Evolutionary conservation across 2,797 vertebrate species (phyloP).

Genomic region (Hipposideros larvatus): DNA sequence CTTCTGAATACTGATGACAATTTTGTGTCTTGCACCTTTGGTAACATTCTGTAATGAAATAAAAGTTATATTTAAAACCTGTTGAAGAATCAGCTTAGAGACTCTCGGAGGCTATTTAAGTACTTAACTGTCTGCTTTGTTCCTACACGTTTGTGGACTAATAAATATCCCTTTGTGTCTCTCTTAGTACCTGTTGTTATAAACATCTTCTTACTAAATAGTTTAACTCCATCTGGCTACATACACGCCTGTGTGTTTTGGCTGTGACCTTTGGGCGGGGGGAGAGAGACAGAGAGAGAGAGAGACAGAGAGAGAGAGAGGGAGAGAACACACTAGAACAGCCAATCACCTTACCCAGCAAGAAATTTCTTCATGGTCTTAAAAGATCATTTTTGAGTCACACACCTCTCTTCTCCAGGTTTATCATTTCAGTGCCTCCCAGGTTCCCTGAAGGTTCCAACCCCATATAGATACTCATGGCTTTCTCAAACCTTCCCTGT

Average conservation of each 20-base stretch:
- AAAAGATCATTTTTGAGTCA: slow-evolving; percentile 19
- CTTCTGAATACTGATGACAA: slow-evolving; percentile 99
- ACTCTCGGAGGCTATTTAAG: neutral
- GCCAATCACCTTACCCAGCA: neutral
- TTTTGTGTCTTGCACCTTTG: slow-evolving; percentile 99
- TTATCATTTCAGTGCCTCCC: neutral
- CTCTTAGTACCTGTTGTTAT: neutral
- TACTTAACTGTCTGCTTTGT: neutral
- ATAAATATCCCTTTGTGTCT: neutral
- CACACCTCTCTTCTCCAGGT: neutral
- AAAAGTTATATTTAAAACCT: neutral
- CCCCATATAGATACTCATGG: neutral
- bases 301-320: too few relatives aligned
- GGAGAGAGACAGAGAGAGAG: neutral
- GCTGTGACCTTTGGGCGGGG: neutral
- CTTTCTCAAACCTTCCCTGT: neutral
- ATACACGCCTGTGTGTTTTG: neutral
- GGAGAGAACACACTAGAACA: neutral
- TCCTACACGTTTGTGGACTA: neutral
- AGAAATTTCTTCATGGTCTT: slow-evolving; percentile 40
- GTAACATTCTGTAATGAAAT: slow-evolving; percentile 94
- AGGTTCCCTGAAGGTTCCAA: neutral
- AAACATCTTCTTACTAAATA: neutral
- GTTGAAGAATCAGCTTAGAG: slow-evolving; percentile 45
- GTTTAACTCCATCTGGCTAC: neutral